Percentiles rank a stretch among this genome's conserved stretches.
Conservation (phyloP, 2,888 invertebrate species). For the Hypena proboscidalis region DNA sequence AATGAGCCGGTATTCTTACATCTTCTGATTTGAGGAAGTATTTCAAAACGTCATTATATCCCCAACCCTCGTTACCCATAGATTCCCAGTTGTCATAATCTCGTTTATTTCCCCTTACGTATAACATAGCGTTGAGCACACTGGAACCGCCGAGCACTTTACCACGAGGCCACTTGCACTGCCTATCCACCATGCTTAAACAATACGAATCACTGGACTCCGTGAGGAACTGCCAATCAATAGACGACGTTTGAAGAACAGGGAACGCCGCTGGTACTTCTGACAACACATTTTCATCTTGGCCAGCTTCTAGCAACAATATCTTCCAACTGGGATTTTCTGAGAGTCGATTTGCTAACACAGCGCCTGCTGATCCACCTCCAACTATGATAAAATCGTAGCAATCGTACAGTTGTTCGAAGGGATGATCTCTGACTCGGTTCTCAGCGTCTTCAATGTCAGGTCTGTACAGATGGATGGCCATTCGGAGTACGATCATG, state of each 20-base stretch:
- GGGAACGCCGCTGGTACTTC: slow-evolving; percentile 91
- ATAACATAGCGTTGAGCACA: slow-evolving; percentile 95
- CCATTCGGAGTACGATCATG: slow-evolving; percentile 86
- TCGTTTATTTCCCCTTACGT: slow-evolving; percentile 91
- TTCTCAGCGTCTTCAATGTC: slow-evolving; percentile 89
- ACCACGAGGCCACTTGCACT: slow-evolving; percentile 92
- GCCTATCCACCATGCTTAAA: slow-evolving; percentile 86
- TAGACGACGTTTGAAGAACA: slow-evolving; percentile 88
- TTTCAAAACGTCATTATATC: slow-evolving; percentile 89
- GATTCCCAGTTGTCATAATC: slow-evolving; percentile 95
- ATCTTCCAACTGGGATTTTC: slow-evolving; percentile 90
- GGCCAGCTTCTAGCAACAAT: slow-evolving; percentile 92
- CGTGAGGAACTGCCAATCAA: slow-evolving; percentile 94
- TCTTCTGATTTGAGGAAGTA: slow-evolving; percentile 94
- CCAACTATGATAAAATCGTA: slow-evolving; percentile 94
- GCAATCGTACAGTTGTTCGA: slow-evolving; percentile 81
- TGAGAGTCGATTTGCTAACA: slow-evolving; percentile 90
- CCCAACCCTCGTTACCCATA: slow-evolving; percentile 92
- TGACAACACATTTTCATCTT: slow-evolving; percentile 89
- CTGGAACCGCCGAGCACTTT: slow-evolving; percentile 93
- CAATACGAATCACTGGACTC: slow-evolving; percentile 90
- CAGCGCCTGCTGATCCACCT: slow-evolving; percentile 93
- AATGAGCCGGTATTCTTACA: slow-evolving; percentile 87
- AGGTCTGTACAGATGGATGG: slow-evolving; percentile 87
- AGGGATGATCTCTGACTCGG: slow-evolving; percentile 84